A percentile compares a stretch with the other conserved stretches of the same genome.
Evolutionary conservation across 2,888 invertebrate species (phyloP).

Genomic region (Microdon myrmicae): DNA sequence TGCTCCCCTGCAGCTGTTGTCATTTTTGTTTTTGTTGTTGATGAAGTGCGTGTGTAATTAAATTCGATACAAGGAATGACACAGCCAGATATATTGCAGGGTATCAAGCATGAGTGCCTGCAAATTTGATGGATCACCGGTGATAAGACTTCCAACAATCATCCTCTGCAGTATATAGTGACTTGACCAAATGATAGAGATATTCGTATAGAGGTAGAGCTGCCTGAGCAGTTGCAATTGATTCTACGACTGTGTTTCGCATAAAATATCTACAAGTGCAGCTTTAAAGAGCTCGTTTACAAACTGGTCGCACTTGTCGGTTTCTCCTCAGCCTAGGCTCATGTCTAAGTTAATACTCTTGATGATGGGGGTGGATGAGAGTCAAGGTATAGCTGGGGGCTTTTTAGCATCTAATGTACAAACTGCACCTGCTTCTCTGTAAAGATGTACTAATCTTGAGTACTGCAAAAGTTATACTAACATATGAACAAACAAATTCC

Average conservation of each 20-base stretch:
- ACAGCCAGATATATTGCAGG: conserved; percentile 23
- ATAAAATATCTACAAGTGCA: too few species aligned
- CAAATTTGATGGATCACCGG: conserved; percentile 45
- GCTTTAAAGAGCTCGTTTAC: too few species aligned
- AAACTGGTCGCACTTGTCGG: too few species aligned
- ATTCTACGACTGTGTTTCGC: conserved; percentile 16
- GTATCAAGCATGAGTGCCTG: conserved; percentile 10
- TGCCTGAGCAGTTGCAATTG: conserved; percentile 44
- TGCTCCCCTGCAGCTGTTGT: neutral
- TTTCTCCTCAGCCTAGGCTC: too few species aligned
- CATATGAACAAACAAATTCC: too few species aligned
- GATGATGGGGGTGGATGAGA: too few species aligned
- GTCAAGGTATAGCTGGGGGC: too few species aligned
- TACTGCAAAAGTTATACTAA: too few species aligned
- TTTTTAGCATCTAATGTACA: too few species aligned
- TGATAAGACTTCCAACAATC: conserved; percentile 42
- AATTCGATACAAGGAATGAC: conserved; percentile 42
- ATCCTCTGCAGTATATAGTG: conserved; percentile 25
- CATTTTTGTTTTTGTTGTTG: conserved; percentile 15
- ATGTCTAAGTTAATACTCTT: too few species aligned
- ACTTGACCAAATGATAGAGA: conserved; percentile 44
- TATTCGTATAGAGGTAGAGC: conserved; percentile 36
- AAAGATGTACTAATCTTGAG: too few species aligned
- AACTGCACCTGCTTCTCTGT: too few species aligned
- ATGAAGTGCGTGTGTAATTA: conserved; percentile 50